Base-by-base conservation (phyloP, 1,140 invertebrate species). In the silkworm (Bombyx mori) region DNA sequence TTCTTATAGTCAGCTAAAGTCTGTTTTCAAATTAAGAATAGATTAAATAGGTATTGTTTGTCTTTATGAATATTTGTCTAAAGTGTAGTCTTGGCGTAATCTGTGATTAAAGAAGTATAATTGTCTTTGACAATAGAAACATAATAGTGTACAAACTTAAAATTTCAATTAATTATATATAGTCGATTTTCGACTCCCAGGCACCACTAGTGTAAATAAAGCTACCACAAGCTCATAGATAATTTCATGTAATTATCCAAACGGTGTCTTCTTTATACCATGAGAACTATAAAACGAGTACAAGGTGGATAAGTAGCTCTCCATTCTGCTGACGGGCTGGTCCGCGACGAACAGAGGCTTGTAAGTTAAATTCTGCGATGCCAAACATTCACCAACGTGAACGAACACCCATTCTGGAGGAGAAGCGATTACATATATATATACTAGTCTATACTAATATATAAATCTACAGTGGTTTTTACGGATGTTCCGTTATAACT, bases 401-500 rank as follows among this genome's bases (percentile, higher is more conserved):
- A 65, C 58, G 1, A 68, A 58, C n/a, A 65, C 51, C 63, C 53
- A 63, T 8, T 50, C 63, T 68, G 12, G n/a, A 63, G 60, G 44
- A 18, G 48, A 45, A 7, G 26, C 1, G 26, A 35, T 35, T 3
- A 35, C 2, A 35, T 5, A 35, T 35, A 5, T 35, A 5, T 35
- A 35, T 35, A 3, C 4, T 2, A 35, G 4, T 51, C 10, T 51
- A 18, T 18, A 18, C 12, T 18, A 18, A 18, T 18, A 18, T 18
- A 18, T 18, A 18, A 18, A 18, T 18, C 12, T 18, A 18, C 12
- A 18, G 12, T 18, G 12, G 12, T 18, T 18, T 18, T 18, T 18
- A 18, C 12, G 12, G 12, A 18, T 18, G 12, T 18, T 18, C 12
- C 12, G 1, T 18, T 18, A 18, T 18, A 18, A 18, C 12, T 18